A percentile compares a stretch with the other conserved stretches of the same genome.
Evolutionary conservation across 2,888 invertebrate species (phyloP).

Genomic region (Seira musarum): DNA sequence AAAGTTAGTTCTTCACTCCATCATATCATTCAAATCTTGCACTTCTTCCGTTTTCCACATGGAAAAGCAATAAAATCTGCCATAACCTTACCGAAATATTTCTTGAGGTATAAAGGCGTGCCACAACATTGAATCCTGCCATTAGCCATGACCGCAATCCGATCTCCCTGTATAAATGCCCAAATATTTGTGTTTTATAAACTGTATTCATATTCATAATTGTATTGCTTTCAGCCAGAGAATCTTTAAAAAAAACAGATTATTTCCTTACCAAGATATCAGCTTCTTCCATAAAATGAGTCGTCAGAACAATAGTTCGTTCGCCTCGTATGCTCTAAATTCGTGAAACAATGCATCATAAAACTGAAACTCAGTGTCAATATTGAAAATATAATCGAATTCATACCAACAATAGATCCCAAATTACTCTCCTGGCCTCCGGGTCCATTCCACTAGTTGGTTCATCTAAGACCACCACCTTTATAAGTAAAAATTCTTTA

Average conservation of each 20-base stretch:
- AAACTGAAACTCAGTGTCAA: not conserved
- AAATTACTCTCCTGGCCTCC: conserved; percentile 76
- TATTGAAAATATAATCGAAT: conserved; percentile 77
- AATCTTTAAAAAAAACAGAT: not conserved
- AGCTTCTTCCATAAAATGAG: conserved; percentile 97
- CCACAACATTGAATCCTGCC: conserved; percentile 85
- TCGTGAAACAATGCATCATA: no score
- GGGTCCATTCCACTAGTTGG: conserved; percentile 76
- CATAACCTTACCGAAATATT: conserved; percentile 72
- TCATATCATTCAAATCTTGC: no score
- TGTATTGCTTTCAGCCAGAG: no score
- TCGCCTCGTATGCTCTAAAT: conserved; percentile 75
- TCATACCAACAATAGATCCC: conserved; percentile 85
- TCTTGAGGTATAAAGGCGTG: conserved; percentile 87
- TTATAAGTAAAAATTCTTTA: conserved; percentile 21
- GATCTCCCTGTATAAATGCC: conserved; percentile 77
- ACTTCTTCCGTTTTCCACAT: no score
- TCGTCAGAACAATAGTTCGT: conserved; percentile 89
- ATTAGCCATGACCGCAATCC: conserved; percentile 87
- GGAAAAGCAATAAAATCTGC: not conserved
- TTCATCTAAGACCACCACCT: conserved; percentile 75
- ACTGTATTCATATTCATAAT: no score
- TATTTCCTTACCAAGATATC: conserved; percentile 79
- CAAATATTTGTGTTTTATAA: not conserved
- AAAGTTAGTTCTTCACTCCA: no score